Conservation (phyloP, 2,113 vertebrate species). For the Junco hyemalis region DNA sequence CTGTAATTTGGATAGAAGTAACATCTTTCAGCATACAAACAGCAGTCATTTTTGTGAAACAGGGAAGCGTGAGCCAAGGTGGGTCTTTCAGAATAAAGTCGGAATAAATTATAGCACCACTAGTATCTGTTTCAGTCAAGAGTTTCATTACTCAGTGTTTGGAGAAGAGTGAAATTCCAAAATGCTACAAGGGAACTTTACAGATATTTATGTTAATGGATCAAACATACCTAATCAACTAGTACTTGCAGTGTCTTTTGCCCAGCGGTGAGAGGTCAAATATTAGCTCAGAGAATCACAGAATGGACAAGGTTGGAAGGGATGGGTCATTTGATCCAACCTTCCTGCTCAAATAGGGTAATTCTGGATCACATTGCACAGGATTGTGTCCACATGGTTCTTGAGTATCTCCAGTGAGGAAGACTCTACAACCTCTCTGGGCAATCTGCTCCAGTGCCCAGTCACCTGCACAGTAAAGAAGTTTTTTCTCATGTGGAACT, state of each 20-base stretch:
- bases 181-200: neutral
- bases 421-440: neutral
- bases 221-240: neutral
- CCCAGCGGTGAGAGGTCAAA: neutral
- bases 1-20: neutral
- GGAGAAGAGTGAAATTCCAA: neutral
- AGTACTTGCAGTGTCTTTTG: neutral
- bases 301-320: neutral
- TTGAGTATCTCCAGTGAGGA: neutral
- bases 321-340: neutral
- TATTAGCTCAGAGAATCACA: neutral
- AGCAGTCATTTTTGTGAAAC: neutral
- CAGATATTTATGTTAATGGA: neutral
- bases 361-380: neutral
- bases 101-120: neutral
- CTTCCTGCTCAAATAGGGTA: neutral
- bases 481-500: neutral
- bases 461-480: neutral
- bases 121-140: neutral
- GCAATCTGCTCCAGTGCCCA: neutral
- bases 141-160: neutral
- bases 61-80: neutral
- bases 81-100: neutral
- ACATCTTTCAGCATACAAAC: neutral
- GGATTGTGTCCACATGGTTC: neutral